phyloP scores from a whole-genome alignment of 2,888 invertebrate genomes.

The Tryphoninae sp. region DNA sequence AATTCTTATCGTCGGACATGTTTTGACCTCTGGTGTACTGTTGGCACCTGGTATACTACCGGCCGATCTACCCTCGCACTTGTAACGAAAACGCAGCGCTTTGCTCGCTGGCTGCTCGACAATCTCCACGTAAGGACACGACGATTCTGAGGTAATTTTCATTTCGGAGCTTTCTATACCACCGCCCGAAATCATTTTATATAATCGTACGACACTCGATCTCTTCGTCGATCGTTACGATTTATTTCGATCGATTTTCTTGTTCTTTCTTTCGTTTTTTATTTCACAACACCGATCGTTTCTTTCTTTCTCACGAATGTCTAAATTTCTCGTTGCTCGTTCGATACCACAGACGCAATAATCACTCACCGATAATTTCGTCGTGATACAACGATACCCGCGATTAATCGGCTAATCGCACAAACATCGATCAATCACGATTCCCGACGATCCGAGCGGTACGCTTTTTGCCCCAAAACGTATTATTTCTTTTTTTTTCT shows the following conservation, averaged over 20 bases:
- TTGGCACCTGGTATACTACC: conserved; percentile 85
- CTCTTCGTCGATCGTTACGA: conserved; percentile 61
- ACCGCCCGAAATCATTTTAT: conserved; percentile 68
- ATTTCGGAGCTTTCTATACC: conserved; percentile 76
- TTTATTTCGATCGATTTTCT: background rate
- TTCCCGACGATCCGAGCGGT: background rate
- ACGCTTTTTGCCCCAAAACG: background rate
- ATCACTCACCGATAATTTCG: background rate
- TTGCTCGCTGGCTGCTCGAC: conserved; percentile 84
- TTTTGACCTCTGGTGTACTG: conserved; percentile 83
- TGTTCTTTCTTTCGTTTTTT: background rate
- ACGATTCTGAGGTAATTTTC: background rate
- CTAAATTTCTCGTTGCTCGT: too few relatives aligned
- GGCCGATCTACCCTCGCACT: conserved; percentile 85
- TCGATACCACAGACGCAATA: background rate
- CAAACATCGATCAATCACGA: background rate
- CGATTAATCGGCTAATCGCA: background rate
- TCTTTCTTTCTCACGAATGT: background rate
- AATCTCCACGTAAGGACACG: conserved; percentile 81
- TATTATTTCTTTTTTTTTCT: conserved; percentile 2
- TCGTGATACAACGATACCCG: background rate
- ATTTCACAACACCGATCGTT: background rate
- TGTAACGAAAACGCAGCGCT: conserved; percentile 84
- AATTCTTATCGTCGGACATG: conserved; percentile 83
- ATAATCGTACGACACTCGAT: conserved; percentile 52